Evolutionary conservation across 2,888 invertebrate species (phyloP).

Genomic region (Eledona agricola): DNA sequence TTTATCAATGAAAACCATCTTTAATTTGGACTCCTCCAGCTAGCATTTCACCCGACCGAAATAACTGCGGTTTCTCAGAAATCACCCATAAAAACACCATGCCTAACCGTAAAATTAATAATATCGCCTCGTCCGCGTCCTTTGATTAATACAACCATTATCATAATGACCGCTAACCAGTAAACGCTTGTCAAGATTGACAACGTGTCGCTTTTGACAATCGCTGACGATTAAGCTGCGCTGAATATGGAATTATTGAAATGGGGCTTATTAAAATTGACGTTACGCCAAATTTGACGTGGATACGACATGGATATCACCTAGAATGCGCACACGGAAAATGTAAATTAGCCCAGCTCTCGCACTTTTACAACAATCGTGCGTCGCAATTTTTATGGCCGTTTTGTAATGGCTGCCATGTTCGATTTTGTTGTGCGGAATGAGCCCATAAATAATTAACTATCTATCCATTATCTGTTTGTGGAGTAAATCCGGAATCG

Average conservation of each 20-base stretch:
- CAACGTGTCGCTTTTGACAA: slow-evolving; percentile 9
- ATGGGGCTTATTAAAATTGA: slow-evolving; percentile 20
- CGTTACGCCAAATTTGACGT: slow-evolving; percentile 17
- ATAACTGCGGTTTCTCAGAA: slow-evolving; percentile 10
- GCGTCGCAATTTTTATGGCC: slow-evolving; percentile 5
- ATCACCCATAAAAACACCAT: not conserved
- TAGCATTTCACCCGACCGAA: slow-evolving; percentile 8
- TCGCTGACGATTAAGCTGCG: not conserved
- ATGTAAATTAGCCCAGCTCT: slow-evolving; percentile 10
- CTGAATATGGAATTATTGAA: slow-evolving; percentile 10
- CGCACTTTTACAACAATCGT: slow-evolving; percentile 9
- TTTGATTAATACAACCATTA: slow-evolving; percentile 17
- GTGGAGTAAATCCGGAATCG: slow-evolving; percentile 5
- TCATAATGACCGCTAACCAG: slow-evolving; percentile 2
- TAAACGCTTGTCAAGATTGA: slow-evolving; percentile 21
- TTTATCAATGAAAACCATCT: slow-evolving; percentile 18
- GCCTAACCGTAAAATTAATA: slow-evolving; percentile 15
- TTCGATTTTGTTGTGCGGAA: slow-evolving; percentile 8
- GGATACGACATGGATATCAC: slow-evolving; percentile 7
- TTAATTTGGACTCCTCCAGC: slow-evolving; percentile 4
- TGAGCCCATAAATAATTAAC: slow-evolving; percentile 14
- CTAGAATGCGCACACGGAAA: slow-evolving; percentile 1
- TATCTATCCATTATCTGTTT: slow-evolving; percentile 9
- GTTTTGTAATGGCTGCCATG: slow-evolving; percentile 8
- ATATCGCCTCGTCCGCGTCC: slow-evolving; percentile 1